Conservation (phyloP, 2,113 vertebrate genomes). For the Astatoreochromis straeleni region DNA sequence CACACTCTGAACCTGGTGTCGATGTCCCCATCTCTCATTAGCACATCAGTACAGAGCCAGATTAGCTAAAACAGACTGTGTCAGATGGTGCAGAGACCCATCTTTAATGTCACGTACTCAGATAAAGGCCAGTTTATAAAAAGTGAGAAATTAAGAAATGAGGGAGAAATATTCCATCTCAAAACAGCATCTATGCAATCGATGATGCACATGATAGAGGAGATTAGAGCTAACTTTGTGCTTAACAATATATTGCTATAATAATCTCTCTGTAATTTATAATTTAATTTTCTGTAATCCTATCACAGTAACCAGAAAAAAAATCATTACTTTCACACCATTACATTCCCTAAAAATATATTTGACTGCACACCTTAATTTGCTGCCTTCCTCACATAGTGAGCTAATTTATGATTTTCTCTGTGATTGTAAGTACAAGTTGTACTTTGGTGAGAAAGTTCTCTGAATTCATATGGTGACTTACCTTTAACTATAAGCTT, state of each 20-base stretch:
- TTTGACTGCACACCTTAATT: neutral
- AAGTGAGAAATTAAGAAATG: neutral
- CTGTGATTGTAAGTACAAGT: neutral
- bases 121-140: neutral
- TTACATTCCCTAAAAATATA: neutral
- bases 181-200: neutral
- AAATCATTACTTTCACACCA: neutral
- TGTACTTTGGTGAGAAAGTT: neutral
- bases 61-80: conserved; percentile 47
- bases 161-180: neutral
- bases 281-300: conserved; percentile 4
- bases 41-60: conserved; percentile 10
- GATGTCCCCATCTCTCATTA: conserved; percentile 41
- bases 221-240: neutral
- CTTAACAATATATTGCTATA: neutral
- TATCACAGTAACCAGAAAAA: neutral
- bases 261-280: conserved; percentile 15
- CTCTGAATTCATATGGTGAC: neutral
- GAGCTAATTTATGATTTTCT: neutral
- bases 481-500: neutral
- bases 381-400: neutral
- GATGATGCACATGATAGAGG: neutral
- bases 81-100: neutral
- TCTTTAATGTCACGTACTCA: conserved; percentile 1
- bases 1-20: conserved; percentile 19